Evolutionary conservation across 2,797 vertebrate genomes (phyloP), one percentile per base, ranked within the genome.

Genomic region (Prunella strophiata): DNA sequence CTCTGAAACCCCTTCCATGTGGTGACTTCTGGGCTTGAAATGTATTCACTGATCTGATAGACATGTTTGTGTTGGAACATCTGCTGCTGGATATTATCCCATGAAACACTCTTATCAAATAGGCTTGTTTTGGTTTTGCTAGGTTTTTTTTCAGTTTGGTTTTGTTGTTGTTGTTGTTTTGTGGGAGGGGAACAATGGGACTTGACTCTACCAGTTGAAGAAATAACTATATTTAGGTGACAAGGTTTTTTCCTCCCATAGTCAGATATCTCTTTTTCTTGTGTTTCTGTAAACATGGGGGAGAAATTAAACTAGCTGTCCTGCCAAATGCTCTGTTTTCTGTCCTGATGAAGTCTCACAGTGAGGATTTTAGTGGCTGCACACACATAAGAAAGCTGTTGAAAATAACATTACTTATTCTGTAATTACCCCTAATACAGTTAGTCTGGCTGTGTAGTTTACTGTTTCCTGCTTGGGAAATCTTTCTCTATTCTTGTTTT

Each of bases 41-140:
- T 67, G 65, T 87, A 94, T 93, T 88, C 92, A 93, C 93, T 91
- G 95, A 94, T 91, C 75, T 63, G 77, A 87, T 94, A 94, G 91
- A 84, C 51, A 4, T 92, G 62, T 82, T 94, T 96, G 66, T 96
- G 76, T 84, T 94, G 88, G 92, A 93, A 91, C 67, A 92, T 92
- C 92, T 96, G 88, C 96, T 96, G 96, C 93, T 93, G 93, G 91
- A 50, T 93, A 62, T 88, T 76, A 86, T 93, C 59, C 74, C 88
- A 36, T 88, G 92, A 87, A 90, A 93, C 32, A 17, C 74, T 93
- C 78, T 94, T 81, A 62, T 91, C 86, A 96, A 57, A 62, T 54
- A 72, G 45, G 58, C 92, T 85, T 83, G 40, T 71, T 77, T 75
- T 58, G 45, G 22, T 65, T 89, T 65, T 58, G 45, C 50, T 71